Evolutionary conservation across 2,113 vertebrate species (phyloP).

Genomic region (Equus przewalskii): DNA sequence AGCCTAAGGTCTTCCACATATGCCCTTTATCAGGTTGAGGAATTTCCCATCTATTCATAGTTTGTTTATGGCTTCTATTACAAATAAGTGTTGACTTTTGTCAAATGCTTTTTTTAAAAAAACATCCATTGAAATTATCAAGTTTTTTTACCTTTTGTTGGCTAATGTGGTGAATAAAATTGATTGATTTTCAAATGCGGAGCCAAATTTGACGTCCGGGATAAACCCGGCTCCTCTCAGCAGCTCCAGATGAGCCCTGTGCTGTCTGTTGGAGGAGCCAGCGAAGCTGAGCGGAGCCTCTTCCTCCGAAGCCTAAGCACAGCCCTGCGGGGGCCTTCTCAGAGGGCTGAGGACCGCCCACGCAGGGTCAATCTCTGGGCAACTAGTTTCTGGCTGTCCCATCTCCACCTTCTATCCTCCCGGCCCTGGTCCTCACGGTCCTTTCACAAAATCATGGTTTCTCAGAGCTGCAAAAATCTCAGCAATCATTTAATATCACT

Average conservation of each 20-base stretch:
- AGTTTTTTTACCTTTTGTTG: neutral
- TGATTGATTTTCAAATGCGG: slow-evolving; percentile 44
- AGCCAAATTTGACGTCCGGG: neutral
- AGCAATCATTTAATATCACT: neutral
- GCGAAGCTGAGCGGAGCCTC: neutral
- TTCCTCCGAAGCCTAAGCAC: neutral
- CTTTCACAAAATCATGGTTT: slow-evolving; percentile 29
- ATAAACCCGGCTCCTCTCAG: neutral
- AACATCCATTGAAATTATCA: neutral
- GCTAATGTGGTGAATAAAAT: slow-evolving; percentile 2
- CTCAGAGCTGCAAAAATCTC: slow-evolving; percentile 31
- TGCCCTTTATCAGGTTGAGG: neutral
- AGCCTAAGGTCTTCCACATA: slow-evolving; percentile 22
- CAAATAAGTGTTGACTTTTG: neutral
- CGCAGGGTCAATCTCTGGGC: neutral
- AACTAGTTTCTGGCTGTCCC: neutral
- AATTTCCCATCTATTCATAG: neutral
- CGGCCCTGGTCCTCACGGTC: neutral
- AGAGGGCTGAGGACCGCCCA: neutral
- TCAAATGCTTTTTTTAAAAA: neutral
- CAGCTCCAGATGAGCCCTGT: neutral
- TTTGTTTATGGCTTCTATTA: neutral
- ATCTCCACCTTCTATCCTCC: neutral
- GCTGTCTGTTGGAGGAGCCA: neutral
- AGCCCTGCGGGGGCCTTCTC: neutral